A percentile compares a stretch with the other conserved stretches of the same genome.
These are phyloP conservation scores for Mactra quadrangularis DNA, from an alignment of 1,140 invertebrate species.

Conservation along the genomic window DNA sequence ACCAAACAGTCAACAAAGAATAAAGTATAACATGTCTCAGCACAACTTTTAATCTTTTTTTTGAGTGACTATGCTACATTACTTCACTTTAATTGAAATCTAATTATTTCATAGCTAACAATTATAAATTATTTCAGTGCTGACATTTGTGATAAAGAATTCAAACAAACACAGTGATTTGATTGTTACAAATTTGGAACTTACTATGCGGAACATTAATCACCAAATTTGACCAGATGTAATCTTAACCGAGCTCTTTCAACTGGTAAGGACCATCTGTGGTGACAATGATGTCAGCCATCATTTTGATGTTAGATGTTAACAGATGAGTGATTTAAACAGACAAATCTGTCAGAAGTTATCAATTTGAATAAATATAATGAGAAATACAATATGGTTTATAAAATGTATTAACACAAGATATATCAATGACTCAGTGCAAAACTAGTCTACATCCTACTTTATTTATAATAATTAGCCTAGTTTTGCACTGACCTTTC, in stretches of 20 bases:
- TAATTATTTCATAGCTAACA: neutral
- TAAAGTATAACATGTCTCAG: too few species aligned
- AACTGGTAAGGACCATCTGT: conserved; percentile 30
- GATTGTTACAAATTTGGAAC: conserved; percentile 28
- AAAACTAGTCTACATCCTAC: too few species aligned
- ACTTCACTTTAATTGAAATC: conserved; percentile 19
- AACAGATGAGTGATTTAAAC: conserved; percentile 11
- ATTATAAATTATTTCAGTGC: conserved; percentile 5
- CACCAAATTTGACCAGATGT: neutral
- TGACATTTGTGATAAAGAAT: neutral
- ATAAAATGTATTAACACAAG: neutral
- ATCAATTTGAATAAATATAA: conserved; percentile 2
- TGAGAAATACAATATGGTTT: conserved; percentile 14
- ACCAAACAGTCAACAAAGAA: too few species aligned
- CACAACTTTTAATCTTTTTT: conserved; percentile 36
- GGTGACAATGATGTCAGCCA: neutral
- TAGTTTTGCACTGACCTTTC: neutral
- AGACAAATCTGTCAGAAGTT: neutral
- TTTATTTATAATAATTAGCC: neutral
- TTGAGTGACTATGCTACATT: conserved; percentile 11
- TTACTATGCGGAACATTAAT: conserved; percentile 27
- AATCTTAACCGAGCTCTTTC: conserved; percentile 4
- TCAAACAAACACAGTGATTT: conserved; percentile 11
- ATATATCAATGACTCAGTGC: neutral
- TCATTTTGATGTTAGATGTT: neutral